These are phyloP conservation scores for Pemphigus obesinymphae DNA, from an alignment of 1,140 invertebrate genomes.

Conservation along the genomic window DNA sequence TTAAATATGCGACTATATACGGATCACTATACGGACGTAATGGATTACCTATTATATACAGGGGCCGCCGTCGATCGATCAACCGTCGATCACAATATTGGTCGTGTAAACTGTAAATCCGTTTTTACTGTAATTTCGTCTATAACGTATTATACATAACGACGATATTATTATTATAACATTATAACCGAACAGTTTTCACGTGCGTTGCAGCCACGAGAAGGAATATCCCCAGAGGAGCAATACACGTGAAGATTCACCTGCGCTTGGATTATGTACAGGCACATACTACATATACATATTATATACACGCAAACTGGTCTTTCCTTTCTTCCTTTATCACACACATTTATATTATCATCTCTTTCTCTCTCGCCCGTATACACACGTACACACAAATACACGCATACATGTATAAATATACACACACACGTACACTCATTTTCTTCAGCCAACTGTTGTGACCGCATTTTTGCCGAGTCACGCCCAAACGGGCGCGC, in stretches of 20 bases:
- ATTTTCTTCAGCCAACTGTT: constrained; percentile 15
- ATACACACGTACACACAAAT: neutral
- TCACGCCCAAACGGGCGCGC: constrained; percentile 7
- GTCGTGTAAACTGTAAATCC: neutral
- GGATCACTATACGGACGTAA: neutral
- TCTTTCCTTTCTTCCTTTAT: neutral
- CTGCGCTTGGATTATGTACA: neutral
- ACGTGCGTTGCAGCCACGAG: neutral
- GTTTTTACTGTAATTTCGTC: neutral
- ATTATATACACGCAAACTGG: neutral
- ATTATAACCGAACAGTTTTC: neutral
- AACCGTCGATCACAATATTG: constrained; percentile 2
- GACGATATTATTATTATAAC: neutral
- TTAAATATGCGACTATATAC: neutral
- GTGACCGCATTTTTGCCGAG: constrained; percentile 19
- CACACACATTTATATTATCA: neutral
- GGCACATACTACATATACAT: neutral
- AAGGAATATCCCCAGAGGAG: neutral
- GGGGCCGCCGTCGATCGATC: neutral
- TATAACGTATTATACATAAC: too few relatives aligned
- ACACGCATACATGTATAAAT: neutral
- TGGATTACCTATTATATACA: neutral
- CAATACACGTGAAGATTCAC: constrained; percentile 16
- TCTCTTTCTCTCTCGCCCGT: neutral
- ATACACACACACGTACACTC: neutral